phyloP scores from a whole-genome alignment of 2,113 vertebrate species.

The Tor tambroides region DNA sequence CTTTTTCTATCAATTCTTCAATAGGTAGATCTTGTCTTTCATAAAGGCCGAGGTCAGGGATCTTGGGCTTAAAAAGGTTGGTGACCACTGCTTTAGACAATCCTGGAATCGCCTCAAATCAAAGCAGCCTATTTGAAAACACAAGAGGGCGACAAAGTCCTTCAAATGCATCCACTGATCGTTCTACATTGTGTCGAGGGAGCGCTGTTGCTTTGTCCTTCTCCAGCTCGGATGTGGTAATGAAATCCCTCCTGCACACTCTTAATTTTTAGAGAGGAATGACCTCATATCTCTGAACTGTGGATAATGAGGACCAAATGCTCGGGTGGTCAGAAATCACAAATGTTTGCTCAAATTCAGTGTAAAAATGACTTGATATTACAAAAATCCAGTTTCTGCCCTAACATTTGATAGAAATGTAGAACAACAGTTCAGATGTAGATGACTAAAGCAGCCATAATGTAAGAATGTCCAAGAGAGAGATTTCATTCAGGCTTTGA shows the following conservation, averaged over 20 bases:
- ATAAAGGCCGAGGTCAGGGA: too few relatives aligned
- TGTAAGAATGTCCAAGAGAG: not conserved
- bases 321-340: conserved; percentile 60
- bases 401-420: conserved; percentile 8
- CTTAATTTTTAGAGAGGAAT: conserved; percentile 63
- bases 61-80: too few relatives aligned
- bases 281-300: conserved; percentile 68
- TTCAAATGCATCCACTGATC: not conserved
- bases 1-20: too few relatives aligned
- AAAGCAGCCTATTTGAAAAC: not conserved
- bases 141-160: conserved; percentile 50
- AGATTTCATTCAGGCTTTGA: not conserved
- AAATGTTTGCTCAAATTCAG: conserved; percentile 39
- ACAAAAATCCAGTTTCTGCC: conserved; percentile 20
- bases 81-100: too few relatives aligned
- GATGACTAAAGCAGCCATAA: not conserved
- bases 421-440: not conserved
- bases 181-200: conserved; percentile 19
- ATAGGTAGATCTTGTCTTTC: too few relatives aligned
- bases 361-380: conserved; percentile 39
- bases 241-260: not conserved
- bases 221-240: not conserved
- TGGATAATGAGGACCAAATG: conserved; percentile 74
- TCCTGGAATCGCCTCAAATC: not conserved
- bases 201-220: conserved; percentile 38